phyloP scores from a whole-genome alignment of 2,888 invertebrate genomes.

The Philonicus albiceps region DNA sequence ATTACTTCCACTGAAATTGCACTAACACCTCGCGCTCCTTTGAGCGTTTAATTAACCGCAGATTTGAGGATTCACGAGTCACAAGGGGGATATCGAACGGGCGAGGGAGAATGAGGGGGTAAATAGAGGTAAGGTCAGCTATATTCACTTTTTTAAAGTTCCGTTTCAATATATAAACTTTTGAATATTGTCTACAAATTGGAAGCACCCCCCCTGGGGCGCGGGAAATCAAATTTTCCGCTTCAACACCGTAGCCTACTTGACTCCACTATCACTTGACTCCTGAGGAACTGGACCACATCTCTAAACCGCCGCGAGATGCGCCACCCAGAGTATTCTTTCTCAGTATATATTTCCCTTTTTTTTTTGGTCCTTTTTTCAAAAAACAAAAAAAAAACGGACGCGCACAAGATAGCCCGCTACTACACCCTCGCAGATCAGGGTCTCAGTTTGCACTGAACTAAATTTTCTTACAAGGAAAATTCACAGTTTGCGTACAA shows the following conservation, averaged over 20 bases:
- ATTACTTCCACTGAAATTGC: conserved; percentile 21
- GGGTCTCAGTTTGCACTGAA: conserved; percentile 47
- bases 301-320: not conserved
- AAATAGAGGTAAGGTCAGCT: not conserved
- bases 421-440: conserved; percentile 40
- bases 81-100: not conserved
- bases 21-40: conserved; percentile 5
- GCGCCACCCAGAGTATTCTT: not conserved
- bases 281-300: not conserved
- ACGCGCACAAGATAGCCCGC: conserved; percentile 17
- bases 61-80: not conserved
- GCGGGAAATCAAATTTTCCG: not conserved
- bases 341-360: not conserved
- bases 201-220: not conserved
- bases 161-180: not conserved
- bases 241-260: not conserved
- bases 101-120: too few species aligned
- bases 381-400: not conserved
- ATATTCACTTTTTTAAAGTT: not conserved
- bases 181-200: not conserved
- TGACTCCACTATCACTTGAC: not conserved
- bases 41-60: conserved; percentile 4
- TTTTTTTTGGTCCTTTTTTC: not conserved
- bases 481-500: conserved; percentile 23
- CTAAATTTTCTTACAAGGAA: conserved; percentile 37